Conservation (phyloP, 2,888 invertebrate species). For the Lymantria dispar region DNA sequence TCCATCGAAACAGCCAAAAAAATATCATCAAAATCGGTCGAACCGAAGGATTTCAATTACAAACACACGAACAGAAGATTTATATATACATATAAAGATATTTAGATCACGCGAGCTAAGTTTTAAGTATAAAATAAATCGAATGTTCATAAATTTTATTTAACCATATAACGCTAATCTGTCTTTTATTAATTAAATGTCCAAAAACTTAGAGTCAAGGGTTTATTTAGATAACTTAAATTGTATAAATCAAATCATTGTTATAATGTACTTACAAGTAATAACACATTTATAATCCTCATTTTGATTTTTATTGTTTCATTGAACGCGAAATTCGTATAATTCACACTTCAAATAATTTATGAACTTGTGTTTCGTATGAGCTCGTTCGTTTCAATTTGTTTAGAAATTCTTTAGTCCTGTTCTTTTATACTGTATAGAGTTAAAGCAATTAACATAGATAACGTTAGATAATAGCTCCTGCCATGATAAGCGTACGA, state of each 20-base stretch:
- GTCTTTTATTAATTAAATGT: no score
- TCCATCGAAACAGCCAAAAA: no score
- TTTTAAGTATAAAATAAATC: no score
- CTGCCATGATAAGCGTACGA: slow-evolving; percentile 59
- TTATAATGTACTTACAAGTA: slow-evolving; percentile 61
- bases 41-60: no score
- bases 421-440: slow-evolving; percentile 66
- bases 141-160: no score
- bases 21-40: no score
- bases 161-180: no score
- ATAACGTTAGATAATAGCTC: slow-evolving; percentile 74
- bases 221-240: no score
- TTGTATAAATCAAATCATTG: not conserved
- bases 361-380: slow-evolving; percentile 56
- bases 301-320: slow-evolving; percentile 51
- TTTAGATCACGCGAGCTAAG: no score
- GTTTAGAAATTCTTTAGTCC: slow-evolving; percentile 41
- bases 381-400: slow-evolving; percentile 73
- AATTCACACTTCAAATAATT: slow-evolving; percentile 48
- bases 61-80: no score
- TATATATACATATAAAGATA: no score
- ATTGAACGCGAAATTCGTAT: slow-evolving; percentile 70
- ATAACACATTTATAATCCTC: slow-evolving; percentile 63
- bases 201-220: no score
- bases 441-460: slow-evolving; percentile 60